Conservation (phyloP, 2,888 invertebrate genomes). For the Brachyptera putata region DNA sequence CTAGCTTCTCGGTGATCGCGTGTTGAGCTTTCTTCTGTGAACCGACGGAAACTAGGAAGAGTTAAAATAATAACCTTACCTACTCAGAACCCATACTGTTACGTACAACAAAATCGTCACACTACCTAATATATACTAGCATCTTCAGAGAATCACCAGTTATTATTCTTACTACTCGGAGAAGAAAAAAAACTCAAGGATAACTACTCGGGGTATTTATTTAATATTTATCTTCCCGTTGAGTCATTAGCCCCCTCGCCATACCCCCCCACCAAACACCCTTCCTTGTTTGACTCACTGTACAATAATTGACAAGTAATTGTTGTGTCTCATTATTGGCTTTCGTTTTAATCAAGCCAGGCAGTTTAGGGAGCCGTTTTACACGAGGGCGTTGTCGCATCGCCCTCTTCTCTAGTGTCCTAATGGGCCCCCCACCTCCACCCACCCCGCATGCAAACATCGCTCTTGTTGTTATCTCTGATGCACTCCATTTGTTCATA, state of each 20-base stretch:
- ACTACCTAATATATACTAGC: too few species aligned
- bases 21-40: too few species aligned
- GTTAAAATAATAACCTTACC: too few species aligned
- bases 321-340: constrained; percentile 17
- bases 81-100: too few species aligned
- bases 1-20: too few species aligned
- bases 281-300: constrained; percentile 1
- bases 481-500: constrained; percentile 15
- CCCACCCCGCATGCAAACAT: constrained; percentile 2
- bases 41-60: too few species aligned
- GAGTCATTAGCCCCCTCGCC: background rate
- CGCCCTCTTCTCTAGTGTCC: background rate
- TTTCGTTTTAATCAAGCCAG: constrained; percentile 13
- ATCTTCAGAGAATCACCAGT: too few species aligned
- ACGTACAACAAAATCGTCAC: too few species aligned
- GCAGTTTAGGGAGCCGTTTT: background rate
- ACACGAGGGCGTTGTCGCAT: constrained; percentile 10
- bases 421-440: constrained; percentile 1
- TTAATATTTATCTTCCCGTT: too few species aligned
- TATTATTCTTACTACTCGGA: too few species aligned
- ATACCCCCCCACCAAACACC: background rate
- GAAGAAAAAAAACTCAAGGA: too few species aligned
- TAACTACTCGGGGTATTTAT: too few species aligned
- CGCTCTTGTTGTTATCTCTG: constrained; percentile 6
- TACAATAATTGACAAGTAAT: constrained; percentile 20